Conservation (phyloP, 2,113 vertebrate genomes). For the Semicossyphus pulcher region DNA sequence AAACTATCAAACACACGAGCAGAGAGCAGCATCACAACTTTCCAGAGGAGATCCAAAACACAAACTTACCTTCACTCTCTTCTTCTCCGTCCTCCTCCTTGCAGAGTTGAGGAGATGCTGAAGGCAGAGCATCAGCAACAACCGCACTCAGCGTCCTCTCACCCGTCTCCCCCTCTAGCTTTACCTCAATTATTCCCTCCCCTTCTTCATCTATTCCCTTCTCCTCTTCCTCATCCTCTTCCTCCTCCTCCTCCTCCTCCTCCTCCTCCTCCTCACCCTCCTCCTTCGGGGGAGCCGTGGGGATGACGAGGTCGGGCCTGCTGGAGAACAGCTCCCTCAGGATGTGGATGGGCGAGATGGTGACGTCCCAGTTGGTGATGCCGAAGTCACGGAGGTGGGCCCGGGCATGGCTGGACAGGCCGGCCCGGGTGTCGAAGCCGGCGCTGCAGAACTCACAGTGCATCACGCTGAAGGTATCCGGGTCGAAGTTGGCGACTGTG, state of each 20-base stretch:
- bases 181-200: constrained; percentile 67
- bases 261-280: constrained; percentile 66
- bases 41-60: not conserved
- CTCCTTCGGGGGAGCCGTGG: constrained; percentile 74
- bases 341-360: constrained; percentile 94
- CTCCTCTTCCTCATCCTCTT: constrained; percentile 64
- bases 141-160: constrained; percentile 33
- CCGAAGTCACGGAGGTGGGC: constrained; percentile 96
- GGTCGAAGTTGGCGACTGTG: constrained; percentile 96
- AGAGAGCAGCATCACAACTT: not conserved
- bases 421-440: constrained; percentile 94
- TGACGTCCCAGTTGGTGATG: constrained; percentile 98
- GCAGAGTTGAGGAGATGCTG: constrained; percentile 48
- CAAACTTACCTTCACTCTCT: constrained; percentile 69
- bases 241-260: constrained; percentile 72
- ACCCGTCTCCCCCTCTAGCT: constrained; percentile 60
- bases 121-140: constrained; percentile 27
- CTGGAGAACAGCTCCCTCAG: constrained; percentile 93
- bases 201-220: constrained; percentile 36
- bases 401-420: constrained; percentile 94
- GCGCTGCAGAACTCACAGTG: constrained; percentile 98
- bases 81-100: constrained; percentile 47
- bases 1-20: too few species aligned
- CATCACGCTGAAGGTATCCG: constrained; percentile 96
- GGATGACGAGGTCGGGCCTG: constrained; percentile 87